Evolutionary conservation across 2,797 vertebrate genomes (phyloP), one percentile per base, ranked within the genome.

Genomic region (Sebastes paucispinis): DNA sequence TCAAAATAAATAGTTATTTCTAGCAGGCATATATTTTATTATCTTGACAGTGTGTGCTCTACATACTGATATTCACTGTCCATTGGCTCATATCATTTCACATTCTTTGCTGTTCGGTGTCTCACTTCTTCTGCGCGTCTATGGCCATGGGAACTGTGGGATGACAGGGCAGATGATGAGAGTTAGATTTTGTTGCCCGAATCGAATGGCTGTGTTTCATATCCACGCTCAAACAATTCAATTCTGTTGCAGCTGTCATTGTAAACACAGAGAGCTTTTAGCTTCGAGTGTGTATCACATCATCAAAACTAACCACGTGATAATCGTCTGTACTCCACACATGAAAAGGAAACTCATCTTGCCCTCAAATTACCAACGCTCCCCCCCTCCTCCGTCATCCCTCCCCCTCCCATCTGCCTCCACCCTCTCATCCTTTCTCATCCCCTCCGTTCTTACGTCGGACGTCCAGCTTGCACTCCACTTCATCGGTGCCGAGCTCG

Each of bases 381-480:
- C 62, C 7, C n/a, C 25, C n/a, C 25, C 24, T 57, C 43, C 43
- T 60, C 54, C 14, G 16, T 64, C 59, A 43, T 69, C 20, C 10
- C 24, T 43, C n/a, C 54, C 54, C 20, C 13, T n/a, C 27, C 55
- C n/a, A 34, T 8, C 36, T 29, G 3, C 22, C 39, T 69, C 12
- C 25, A 6, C 4, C 9, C 11, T n/a, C 25, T 22, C 24, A n/a
- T 22, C 32, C 47, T 18, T 50, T 20, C 52, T 27, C 6, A 14
- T 20, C 6, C 6, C 24, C 60, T 59, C 24, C 50, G 14, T 71
- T 69, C 88, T 94, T 90, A 98, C 98, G 91, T 97, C 95, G 94
- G 77, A 99, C 92, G 3, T 97, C 92, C 91, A 99, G 85, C 65
- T 93, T 96, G 93, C 98, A 99, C 91, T 98, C 97, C 75, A 97